These are phyloP conservation scores for Apolygus lucorum DNA, from an alignment of 1,140 invertebrate species.

Conservation along the genomic window DNA sequence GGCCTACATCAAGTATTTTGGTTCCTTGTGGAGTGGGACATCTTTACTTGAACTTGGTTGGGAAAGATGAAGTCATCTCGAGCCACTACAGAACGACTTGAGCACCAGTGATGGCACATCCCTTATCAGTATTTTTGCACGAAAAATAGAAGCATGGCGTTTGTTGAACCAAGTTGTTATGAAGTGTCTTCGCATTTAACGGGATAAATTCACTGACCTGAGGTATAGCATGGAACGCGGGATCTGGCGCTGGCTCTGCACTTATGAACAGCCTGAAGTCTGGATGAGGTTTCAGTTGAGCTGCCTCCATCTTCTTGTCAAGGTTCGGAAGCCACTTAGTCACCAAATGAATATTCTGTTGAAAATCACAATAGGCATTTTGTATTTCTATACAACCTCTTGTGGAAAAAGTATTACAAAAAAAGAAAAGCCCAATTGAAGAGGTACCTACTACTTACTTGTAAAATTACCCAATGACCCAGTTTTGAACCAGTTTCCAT, in stretches of 20 bases:
- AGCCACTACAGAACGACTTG: no score
- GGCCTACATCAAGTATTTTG: no score
- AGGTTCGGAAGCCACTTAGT: slow-evolving; percentile 76
- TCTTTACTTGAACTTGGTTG: no score
- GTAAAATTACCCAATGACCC: slow-evolving; percentile 88
- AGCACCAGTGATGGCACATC: no score
- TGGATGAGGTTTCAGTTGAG: slow-evolving; percentile 55
- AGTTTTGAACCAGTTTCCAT: slow-evolving; percentile 64
- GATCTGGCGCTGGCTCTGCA: slow-evolving; percentile 54
- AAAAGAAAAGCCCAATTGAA: neutral
- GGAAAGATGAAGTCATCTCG: no score
- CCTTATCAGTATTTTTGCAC: no score
- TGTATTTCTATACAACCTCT: slow-evolving; percentile 38
- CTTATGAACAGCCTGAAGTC: slow-evolving; percentile 64
- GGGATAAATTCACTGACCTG: slow-evolving; percentile 40
- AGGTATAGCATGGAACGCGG: slow-evolving; percentile 58
- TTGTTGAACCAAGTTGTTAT: no score
- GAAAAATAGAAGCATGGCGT: no score
- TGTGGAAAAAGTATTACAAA: neutral
- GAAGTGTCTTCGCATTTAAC: no score
- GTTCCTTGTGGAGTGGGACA: no score
- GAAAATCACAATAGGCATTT: no score
- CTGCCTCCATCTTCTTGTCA: slow-evolving; percentile 85
- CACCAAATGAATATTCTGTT: slow-evolving; percentile 83
- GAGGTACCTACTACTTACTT: slow-evolving; percentile 39